Conservation (phyloP, 1,140 invertebrate genomes). For the Bombus waltoni region DNA sequence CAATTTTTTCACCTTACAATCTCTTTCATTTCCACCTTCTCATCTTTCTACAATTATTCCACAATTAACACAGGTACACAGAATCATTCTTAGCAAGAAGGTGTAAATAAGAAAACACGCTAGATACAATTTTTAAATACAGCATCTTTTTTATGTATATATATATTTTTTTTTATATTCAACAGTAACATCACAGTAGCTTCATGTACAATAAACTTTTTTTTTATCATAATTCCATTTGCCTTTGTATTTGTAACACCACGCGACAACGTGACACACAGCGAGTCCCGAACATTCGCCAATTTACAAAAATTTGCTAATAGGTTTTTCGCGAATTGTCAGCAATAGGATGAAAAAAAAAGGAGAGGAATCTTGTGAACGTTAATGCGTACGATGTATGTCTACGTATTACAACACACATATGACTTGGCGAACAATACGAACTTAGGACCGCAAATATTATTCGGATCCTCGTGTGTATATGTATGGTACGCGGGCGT, state of each 20-base stretch:
- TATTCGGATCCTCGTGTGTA: neutral
- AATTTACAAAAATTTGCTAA: constrained; percentile 44
- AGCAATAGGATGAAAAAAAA: neutral
- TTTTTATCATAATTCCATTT: constrained; percentile 70
- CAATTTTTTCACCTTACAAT: neutral
- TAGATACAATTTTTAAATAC: constrained; percentile 62
- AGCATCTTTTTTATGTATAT: constrained; percentile 72
- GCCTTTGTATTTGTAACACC: constrained; percentile 66
- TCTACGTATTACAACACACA: neutral
- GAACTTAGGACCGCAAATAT: neutral
- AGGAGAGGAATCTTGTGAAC: no score
- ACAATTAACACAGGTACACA: neutral
- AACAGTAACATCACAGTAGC: constrained; percentile 82
- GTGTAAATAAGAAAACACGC: constrained; percentile 45
- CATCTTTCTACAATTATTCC: no score
- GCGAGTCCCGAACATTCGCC: constrained; percentile 65
- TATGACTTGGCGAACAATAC: neutral
- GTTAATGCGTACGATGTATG: neutral
- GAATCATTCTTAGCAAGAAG: neutral
- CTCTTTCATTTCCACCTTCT: neutral
- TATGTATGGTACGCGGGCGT: rapidly evolving
- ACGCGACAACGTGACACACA: constrained; percentile 69
- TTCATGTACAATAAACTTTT: constrained; percentile 80
- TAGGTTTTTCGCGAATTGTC: constrained; percentile 4
- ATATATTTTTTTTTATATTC: constrained; percentile 78